These are phyloP conservation scores for Drosophila nannoptera DNA, from an alignment of 1,140 invertebrate species.

Conservation along the genomic window DNA sequence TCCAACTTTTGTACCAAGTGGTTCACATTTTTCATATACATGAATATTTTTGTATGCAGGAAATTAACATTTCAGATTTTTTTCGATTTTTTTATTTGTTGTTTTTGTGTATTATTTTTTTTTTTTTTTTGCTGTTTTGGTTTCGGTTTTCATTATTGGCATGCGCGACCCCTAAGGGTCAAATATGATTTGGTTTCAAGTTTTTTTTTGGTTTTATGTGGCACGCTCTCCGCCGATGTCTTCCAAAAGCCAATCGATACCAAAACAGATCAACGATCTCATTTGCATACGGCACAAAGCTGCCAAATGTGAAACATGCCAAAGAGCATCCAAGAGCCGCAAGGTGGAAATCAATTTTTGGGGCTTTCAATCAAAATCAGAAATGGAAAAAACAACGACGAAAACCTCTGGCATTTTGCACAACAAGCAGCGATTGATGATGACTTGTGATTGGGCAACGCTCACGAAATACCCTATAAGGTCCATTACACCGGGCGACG, in stretches of 20 bases:
- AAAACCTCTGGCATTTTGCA: constrained; percentile 34
- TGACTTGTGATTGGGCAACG: neutral
- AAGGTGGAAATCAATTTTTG: constrained; percentile 72
- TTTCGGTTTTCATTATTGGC: constrained; percentile 49
- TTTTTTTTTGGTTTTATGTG: constrained; percentile 51
- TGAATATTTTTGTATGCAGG: constrained; percentile 13
- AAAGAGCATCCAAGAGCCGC: constrained; percentile 57
- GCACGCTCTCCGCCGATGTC: constrained; percentile 36
- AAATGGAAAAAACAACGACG: constrained; percentile 40
- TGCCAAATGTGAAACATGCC: constrained; percentile 70
- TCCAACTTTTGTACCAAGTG: constrained; percentile 37
- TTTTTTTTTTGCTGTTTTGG: constrained; percentile 1
- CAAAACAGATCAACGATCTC: constrained; percentile 77
- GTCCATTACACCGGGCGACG: too few relatives aligned
- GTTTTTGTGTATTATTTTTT: neutral
- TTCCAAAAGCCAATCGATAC: constrained; percentile 74
- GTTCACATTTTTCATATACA: constrained; percentile 58
- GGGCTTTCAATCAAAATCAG: constrained; percentile 71
- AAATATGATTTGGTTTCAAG: constrained; percentile 74
- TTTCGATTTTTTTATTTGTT: constrained; percentile 1
- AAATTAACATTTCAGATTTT: constrained; percentile 72
- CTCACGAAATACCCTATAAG: constrained; percentile 39
- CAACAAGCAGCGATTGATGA: constrained; percentile 22
- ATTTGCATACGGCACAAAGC: constrained; percentile 67
- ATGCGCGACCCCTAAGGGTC: constrained; percentile 71